Evolutionary conservation across 2,797 vertebrate species (phyloP).

Genomic region (Parotocinclus haroldoi): DNA sequence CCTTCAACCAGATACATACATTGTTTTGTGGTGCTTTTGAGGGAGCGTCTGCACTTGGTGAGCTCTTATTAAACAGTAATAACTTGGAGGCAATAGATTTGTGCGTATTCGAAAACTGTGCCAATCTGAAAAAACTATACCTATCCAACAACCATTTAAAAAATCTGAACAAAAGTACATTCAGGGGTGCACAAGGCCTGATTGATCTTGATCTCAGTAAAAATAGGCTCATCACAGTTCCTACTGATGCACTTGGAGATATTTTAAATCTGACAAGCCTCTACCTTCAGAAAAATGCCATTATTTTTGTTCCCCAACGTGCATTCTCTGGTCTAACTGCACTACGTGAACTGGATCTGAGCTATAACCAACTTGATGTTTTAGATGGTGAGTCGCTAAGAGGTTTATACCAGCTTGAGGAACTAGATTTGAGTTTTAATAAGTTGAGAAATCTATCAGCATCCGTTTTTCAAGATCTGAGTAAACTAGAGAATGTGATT

Average conservation of each 20-base stretch:
- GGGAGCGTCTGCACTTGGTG: slow-evolving; percentile 45
- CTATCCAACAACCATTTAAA: slow-evolving; percentile 58
- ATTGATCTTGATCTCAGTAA: slow-evolving; percentile 58
- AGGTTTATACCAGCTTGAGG: slow-evolving; percentile 48
- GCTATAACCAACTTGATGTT: slow-evolving; percentile 51
- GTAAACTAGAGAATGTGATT: slow-evolving; percentile 53
- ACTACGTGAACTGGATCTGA: slow-evolving; percentile 54
- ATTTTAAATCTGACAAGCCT: slow-evolving; percentile 46
- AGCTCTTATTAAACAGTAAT: slow-evolving; percentile 59
- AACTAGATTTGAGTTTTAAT: slow-evolving; percentile 61
- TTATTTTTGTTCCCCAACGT: slow-evolving; percentile 51
- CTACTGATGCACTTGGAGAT: slow-evolving; percentile 47
- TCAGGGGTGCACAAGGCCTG: slow-evolving; percentile 53
- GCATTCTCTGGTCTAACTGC: slow-evolving; percentile 49
- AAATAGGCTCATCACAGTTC: slow-evolving; percentile 54
- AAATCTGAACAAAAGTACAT: slow-evolving; percentile 33
- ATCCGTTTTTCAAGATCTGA: slow-evolving; percentile 47
- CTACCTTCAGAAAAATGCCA: slow-evolving; percentile 54
- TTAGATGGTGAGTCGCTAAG: slow-evolving; percentile 52
- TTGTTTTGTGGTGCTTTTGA: slow-evolving; percentile 50
- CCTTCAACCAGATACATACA: slow-evolving; percentile 54
- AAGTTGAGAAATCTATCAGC: slow-evolving; percentile 49
- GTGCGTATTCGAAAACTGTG: slow-evolving; percentile 53
- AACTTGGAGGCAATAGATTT: slow-evolving; percentile 50
- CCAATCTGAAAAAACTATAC: slow-evolving; percentile 50